Evolutionary conservation across 2,888 invertebrate species (phyloP), one percentile per base, ranked within the genome.

Genomic region (Corythucha ciliata): DNA sequence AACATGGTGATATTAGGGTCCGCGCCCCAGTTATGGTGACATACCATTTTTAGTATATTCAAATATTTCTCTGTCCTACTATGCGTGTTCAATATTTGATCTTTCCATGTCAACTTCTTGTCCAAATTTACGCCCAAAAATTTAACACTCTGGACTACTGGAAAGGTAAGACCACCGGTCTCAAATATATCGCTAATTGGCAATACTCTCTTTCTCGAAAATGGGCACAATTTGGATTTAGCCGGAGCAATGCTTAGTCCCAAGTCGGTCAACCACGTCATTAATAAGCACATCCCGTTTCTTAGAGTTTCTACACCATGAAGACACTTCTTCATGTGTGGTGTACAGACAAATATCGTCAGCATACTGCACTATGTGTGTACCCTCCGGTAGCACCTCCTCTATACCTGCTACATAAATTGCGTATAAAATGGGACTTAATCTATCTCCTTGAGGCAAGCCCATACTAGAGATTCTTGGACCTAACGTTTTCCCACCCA

Each of bases 291-390:
- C 7, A 44, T 20, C 3, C 27, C 32, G 4, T 44, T 8, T 12
- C 29, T 20, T 18, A 44, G 21, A 10, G 2, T 21, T 3, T 29
- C 27, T 5, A 29, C 29, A 12, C 16, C 27, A 44, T 14, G 14
- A 14, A 4, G 14, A n/a, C 2, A 24, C 12, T 14, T 44, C 44
- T n/a, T 7, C 18, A 18, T 27, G n/a, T 6, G 32, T 44, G 18
- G n/a, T 21, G 21, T 44, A 44, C 14, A 29, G 26, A 29, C 44
- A 44, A 8, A 44, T 29, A 27, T 44, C 44, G 27, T 44, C 44
- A 16, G 44, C 44, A 29, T 29, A 44, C 29, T 44, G 44, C 3
- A 16, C 20, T 4, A 44, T 29, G 2, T 27, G 20, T 2, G 29
- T 29, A 27, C 24, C 44, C 2, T 32, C 44, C 7, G 44, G 32